Conservation (phyloP, 2,797 vertebrate species). For the Amblyraja radiata region DNA sequence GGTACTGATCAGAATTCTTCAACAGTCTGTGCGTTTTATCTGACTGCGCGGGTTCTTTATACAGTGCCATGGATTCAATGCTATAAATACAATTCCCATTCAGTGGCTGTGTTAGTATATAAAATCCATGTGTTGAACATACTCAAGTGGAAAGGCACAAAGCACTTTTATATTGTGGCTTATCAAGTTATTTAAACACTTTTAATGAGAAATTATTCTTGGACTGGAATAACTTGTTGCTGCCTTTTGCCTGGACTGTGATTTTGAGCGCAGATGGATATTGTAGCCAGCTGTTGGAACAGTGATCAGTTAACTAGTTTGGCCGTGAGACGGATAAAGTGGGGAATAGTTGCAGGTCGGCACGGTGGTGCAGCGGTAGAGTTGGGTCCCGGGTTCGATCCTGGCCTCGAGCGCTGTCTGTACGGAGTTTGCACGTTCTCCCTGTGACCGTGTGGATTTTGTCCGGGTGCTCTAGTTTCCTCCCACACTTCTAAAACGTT, state of each 20-base stretch:
- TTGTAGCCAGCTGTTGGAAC: neutral
- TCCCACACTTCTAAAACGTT: no score
- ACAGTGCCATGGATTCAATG: neutral
- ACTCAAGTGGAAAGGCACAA: neutral
- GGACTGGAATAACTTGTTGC: neutral
- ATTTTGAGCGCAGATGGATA: neutral
- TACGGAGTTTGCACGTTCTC: no score
- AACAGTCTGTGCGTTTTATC: neutral
- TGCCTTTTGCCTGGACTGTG: no score
- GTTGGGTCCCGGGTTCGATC: no score
- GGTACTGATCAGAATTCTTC: neutral
- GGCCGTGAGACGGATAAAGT: neutral
- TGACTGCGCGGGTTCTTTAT: neutral
- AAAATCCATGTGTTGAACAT: neutral
- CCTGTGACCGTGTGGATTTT: no score
- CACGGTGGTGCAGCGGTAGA: no score
- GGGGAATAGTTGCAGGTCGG: no score
- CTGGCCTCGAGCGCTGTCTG: no score
- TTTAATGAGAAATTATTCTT: neutral
- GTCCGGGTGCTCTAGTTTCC: no score
- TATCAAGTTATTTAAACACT: slow-evolving; percentile 11
- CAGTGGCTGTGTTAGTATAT: neutral
- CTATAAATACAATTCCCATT: neutral
- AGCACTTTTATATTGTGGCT: neutral
- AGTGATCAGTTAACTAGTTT: neutral